Conservation (phyloP, 2,888 invertebrate species). For the Eupeodes luniger region DNA sequence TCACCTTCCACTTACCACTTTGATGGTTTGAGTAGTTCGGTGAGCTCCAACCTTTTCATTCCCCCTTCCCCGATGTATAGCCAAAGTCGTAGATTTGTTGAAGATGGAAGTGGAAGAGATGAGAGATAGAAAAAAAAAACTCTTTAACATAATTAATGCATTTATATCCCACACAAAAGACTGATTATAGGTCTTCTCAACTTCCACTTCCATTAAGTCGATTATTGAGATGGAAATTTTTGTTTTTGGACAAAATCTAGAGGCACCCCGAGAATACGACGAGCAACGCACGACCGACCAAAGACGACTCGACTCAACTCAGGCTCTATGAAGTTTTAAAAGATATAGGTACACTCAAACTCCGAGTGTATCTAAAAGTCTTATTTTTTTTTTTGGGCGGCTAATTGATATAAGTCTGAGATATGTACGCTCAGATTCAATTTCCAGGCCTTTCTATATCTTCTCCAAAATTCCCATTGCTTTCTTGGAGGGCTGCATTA, state of each 20-base stretch:
- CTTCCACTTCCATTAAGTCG: constrained; percentile 71
- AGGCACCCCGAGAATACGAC: background rate
- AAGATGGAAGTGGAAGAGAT: constrained; percentile 44
- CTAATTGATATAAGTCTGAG: constrained; percentile 73
- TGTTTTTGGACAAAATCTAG: constrained; percentile 29
- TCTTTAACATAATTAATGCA: constrained; percentile 75
- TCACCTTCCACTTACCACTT: constrained; percentile 53
- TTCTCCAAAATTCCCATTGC: constrained; percentile 16
- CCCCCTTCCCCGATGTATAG: background rate
- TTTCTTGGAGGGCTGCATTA: constrained; percentile 12
- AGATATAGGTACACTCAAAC: constrained; percentile 9
- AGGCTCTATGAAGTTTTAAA: background rate
- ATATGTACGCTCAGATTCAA: constrained; percentile 64
- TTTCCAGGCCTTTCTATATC: constrained; percentile 37
- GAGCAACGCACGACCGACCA: too few relatives aligned
- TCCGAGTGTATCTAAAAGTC: constrained; percentile 58
- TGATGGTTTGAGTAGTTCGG: constrained; percentile 32
- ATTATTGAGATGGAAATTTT: constrained; percentile 73
- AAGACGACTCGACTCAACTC: background rate
- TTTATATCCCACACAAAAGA: constrained; percentile 75
- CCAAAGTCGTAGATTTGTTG: background rate
- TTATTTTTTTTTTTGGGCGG: constrained; percentile 55
- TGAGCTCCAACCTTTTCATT: background rate
- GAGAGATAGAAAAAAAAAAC: constrained; percentile 44
- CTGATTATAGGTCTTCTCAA: constrained; percentile 62